These are phyloP conservation scores for Tragelaphus strepsiceros DNA, from an alignment of 2,113 vertebrate species.

Conservation along the genomic window DNA sequence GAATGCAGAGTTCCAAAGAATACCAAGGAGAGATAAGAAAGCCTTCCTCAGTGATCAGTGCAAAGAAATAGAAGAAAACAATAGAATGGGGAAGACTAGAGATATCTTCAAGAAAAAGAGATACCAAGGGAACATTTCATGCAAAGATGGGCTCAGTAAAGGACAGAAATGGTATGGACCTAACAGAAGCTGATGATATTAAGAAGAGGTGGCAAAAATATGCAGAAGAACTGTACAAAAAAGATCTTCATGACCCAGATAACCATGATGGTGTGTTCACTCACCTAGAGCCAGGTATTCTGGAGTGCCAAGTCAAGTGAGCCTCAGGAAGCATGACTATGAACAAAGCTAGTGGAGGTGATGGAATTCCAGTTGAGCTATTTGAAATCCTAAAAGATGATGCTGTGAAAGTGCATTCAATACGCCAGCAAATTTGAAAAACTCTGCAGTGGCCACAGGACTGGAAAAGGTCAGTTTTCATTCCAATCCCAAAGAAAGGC, in stretches of 20 bases:
- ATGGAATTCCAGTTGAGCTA: background rate
- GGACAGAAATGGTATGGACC: background rate
- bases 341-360: background rate
- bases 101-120: background rate
- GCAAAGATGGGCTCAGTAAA: background rate
- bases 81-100: background rate
- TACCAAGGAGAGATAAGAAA: background rate
- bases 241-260: background rate
- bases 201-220: background rate
- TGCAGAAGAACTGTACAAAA: background rate
- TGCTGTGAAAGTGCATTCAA: background rate
- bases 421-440: background rate
- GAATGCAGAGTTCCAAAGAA: background rate
- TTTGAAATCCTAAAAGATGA: background rate
- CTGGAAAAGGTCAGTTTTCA: background rate
- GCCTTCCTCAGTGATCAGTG: background rate
- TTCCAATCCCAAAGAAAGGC: background rate
- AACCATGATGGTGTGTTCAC: background rate
- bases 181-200: background rate
- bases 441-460: background rate
- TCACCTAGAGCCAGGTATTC: background rate
- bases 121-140: background rate
- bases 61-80: background rate
- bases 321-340: background rate
- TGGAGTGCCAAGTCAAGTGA: background rate